Conservation (phyloP, 2,797 vertebrate species). For the Monodelphis domestica region DNA sequence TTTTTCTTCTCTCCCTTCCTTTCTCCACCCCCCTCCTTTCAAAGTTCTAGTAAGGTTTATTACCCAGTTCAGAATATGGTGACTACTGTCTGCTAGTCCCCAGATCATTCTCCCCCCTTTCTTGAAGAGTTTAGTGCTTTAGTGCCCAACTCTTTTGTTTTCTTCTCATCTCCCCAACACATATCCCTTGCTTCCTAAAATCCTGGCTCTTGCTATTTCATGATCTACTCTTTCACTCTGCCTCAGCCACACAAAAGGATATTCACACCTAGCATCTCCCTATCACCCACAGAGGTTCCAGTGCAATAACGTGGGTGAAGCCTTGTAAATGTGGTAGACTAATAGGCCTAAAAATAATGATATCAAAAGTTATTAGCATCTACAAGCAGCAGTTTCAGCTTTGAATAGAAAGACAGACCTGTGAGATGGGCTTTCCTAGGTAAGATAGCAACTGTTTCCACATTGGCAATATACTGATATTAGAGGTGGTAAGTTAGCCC, state of each 20-base stretch:
- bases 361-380: no score
- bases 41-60: not conserved
- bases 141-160: not conserved
- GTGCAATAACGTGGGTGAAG: no score
- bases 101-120: not conserved
- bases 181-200: not conserved
- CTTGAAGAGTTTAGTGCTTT: not conserved
- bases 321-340: no score
- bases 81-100: not conserved
- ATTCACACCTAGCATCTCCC: not conserved
- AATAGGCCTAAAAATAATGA: no score
- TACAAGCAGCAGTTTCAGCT: no score
- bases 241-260: not conserved
- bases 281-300: not conserved
- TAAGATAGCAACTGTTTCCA: no score
- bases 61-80: not conserved
- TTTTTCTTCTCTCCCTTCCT: no score
- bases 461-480: no score
- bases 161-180: not conserved
- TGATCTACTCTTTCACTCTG: not conserved
- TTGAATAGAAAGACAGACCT: no score
- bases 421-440: no score
- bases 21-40: not conserved
- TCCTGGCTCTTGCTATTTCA: not conserved
- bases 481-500: no score